Evolutionary conservation across 2,113 vertebrate genomes (phyloP).

Genomic region (Cheilinus undulatus): DNA sequence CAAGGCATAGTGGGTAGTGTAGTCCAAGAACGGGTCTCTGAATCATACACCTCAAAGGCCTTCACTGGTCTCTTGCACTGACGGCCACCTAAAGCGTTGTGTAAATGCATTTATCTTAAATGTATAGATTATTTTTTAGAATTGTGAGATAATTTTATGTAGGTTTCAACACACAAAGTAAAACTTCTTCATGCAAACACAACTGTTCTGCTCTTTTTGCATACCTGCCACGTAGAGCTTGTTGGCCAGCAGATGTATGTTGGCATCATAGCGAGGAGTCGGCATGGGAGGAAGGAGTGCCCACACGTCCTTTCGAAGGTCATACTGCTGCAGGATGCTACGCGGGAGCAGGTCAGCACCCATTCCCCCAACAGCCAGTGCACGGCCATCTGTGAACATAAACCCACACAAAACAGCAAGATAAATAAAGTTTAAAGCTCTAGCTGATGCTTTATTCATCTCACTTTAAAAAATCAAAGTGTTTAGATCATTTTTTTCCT

Average conservation of each 20-base stretch:
- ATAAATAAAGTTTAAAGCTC: not conserved
- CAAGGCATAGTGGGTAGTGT: constrained; percentile 91
- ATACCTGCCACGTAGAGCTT: constrained; percentile 95
- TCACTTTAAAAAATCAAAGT: not conserved
- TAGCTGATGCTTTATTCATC: not conserved
- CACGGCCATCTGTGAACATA: constrained; percentile 86
- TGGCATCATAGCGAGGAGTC: constrained; percentile 93
- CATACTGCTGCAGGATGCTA: constrained; percentile 94
- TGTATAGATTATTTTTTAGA: not conserved
- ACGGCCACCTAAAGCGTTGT: constrained; percentile 86
- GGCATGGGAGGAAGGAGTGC: constrained; percentile 93
- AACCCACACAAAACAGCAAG: constrained; percentile 16
- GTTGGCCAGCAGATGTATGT: constrained; percentile 87
- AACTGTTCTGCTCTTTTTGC: constrained; percentile 42
- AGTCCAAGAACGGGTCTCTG: constrained; percentile 90
- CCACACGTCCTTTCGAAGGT: constrained; percentile 97
- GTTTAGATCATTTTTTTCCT: not conserved
- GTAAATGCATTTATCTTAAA: not conserved
- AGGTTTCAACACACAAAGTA: not conserved
- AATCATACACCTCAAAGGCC: constrained; percentile 94
- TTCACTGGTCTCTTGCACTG: constrained; percentile 94
- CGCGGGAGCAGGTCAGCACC: constrained; percentile 92
- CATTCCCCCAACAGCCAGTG: constrained; percentile 95
- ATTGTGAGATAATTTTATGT: not conserved
- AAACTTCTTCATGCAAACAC: not conserved